Evolutionary conservation across 1,140 invertebrate genomes (phyloP).

Genomic region (Trypoxylus dichotomus): DNA sequence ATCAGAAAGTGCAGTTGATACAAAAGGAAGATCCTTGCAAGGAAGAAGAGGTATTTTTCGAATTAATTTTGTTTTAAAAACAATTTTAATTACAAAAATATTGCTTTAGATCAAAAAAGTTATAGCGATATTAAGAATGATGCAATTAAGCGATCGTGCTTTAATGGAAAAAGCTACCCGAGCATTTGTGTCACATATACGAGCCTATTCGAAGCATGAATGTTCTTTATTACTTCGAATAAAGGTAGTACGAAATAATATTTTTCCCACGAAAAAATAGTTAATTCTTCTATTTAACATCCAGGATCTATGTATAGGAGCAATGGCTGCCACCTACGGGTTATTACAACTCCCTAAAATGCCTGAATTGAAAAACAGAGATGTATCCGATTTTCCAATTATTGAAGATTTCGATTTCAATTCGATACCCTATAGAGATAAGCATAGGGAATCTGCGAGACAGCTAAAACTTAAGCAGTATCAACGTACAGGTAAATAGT

Average conservation of each 20-base stretch:
- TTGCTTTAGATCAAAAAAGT: constrained; percentile 43
- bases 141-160: constrained; percentile 70
- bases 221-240: constrained; percentile 86
- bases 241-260: constrained; percentile 59
- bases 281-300: constrained; percentile 29
- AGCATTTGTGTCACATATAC: constrained; percentile 95
- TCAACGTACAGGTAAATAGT: constrained; percentile 69
- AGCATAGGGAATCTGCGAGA: constrained; percentile 73
- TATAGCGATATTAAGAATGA: constrained; percentile 59
- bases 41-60: constrained; percentile 32
- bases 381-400: constrained; percentile 66
- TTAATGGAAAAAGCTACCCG: constrained; percentile 86
- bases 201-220: constrained; percentile 95
- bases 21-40: constrained; percentile 44
- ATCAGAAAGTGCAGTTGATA: constrained; percentile 81
- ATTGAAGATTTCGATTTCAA: constrained; percentile 72
- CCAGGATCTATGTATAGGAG: constrained; percentile 81
- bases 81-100: constrained; percentile 20
- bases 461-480: constrained; percentile 73
- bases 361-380: constrained; percentile 85
- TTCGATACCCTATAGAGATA: constrained; percentile 79
- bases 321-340: constrained; percentile 86
- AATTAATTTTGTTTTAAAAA: neutral
- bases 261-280: neutral
- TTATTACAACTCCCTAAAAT: constrained; percentile 89